A percentile compares a stretch with the other conserved stretches of the same genome.
Conservation (phyloP, 2,888 invertebrate species). For the Oscheius sp. region DNA sequence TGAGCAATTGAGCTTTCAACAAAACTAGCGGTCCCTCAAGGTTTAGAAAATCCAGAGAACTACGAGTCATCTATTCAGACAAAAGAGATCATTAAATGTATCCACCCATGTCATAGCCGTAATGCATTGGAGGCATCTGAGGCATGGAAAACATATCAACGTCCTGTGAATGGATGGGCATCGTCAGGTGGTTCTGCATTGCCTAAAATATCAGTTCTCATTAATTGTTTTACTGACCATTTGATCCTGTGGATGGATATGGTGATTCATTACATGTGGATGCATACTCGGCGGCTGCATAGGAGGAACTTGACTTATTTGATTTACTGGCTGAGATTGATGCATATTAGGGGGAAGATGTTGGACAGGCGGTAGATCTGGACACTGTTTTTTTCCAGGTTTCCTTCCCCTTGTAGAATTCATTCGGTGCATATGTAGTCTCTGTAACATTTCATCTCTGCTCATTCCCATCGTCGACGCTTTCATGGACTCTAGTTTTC, state of each 20-base stretch:
- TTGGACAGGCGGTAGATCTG: neutral
- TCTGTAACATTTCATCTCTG: constrained; percentile 47
- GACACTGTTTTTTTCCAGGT: constrained; percentile 31
- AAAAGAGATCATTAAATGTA: constrained; percentile 19
- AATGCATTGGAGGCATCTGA: constrained; percentile 14
- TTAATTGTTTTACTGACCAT: too few species aligned
- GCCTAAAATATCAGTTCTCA: neutral
- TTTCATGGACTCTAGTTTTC: constrained; percentile 53
- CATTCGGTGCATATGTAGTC: constrained; percentile 48
- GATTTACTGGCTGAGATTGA: neutral
- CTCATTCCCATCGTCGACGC: constrained; percentile 55
- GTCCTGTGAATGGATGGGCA: neutral
- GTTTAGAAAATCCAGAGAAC: constrained; percentile 15
- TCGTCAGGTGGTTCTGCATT: neutral
- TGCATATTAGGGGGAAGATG: neutral
- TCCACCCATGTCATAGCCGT: constrained; percentile 24
- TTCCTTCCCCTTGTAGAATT: constrained; percentile 58
- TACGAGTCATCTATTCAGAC: constrained; percentile 14
- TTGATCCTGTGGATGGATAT: constrained; percentile 11
- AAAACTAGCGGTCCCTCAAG: constrained; percentile 24
- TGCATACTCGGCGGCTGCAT: constrained; percentile 6
- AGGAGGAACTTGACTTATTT: neutral
- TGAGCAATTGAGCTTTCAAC: constrained; percentile 11
- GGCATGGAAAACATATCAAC: neutral
- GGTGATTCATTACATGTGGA: neutral